Evolutionary conservation across 1,140 invertebrate genomes (phyloP).

Genomic region (Galleria mellonella): DNA sequence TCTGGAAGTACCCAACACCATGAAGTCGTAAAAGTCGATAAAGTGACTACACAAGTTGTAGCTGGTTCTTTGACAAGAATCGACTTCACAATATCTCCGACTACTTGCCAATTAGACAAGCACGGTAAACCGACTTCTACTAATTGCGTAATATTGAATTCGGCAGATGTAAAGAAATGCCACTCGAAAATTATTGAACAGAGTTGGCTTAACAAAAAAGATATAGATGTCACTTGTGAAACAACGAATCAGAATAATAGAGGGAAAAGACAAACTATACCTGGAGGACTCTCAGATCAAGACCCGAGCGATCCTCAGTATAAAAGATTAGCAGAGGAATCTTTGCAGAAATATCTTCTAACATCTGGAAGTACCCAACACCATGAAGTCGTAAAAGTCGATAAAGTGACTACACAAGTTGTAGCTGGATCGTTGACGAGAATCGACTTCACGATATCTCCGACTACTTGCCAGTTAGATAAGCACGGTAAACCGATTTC

Average conservation of each 20-base stretch:
- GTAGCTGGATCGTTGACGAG: conserved; percentile 23
- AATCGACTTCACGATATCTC: conserved; percentile 21
- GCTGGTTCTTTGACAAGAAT: conserved; percentile 14
- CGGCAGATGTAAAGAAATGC: conserved; percentile 20
- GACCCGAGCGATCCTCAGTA: conserved; percentile 22
- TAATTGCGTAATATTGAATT: too few species aligned
- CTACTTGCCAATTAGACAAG: too few species aligned
- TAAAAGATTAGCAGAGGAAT: conserved; percentile 20
- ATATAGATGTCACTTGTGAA: conserved; percentile 16
- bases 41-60: conserved; percentile 26
- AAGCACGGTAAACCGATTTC: too few species aligned
- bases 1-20: conserved; percentile 15
- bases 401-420: conserved; percentile 26
- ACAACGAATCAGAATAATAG: conserved; percentile 3
- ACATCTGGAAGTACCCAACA: conserved; percentile 10
- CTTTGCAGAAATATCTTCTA: conserved; percentile 25
- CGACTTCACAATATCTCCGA: conserved; percentile 11
- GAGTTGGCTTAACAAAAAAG: conserved; percentile 17
- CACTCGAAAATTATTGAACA: conserved; percentile 26
- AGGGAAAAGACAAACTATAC: conserved; percentile 8
- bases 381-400: conserved; percentile 16
- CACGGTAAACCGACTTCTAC: too few species aligned
- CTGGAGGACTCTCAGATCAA: conserved; percentile 7
- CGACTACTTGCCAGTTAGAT: too few species aligned
- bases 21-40: conserved; percentile 22